Evolutionary conservation across 2,113 vertebrate genomes (phyloP).

Genomic region (Nesoenas mayeri): DNA sequence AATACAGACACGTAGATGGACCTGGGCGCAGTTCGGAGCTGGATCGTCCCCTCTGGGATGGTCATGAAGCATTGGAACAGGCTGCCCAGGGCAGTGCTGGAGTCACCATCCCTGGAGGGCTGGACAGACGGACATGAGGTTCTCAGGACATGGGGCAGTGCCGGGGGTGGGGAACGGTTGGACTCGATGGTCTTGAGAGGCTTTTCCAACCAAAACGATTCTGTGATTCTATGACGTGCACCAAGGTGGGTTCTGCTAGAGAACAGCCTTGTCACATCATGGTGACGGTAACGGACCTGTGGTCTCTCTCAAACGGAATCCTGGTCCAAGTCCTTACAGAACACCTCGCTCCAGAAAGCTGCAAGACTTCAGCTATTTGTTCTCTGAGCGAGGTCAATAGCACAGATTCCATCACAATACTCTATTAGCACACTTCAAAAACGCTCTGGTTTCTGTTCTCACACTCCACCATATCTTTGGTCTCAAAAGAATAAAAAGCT

Average conservation of each 20-base stretch:
- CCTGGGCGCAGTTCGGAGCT: background rate
- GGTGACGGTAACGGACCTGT: fast-evolving
- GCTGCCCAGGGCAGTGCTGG: no score
- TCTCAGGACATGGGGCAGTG: no score
- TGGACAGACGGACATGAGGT: no score
- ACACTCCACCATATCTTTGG: background rate
- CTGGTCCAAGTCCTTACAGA: background rate
- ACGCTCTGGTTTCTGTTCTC: background rate
- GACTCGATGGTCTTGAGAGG: no score
- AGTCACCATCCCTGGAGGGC: no score
- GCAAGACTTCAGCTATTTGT: background rate
- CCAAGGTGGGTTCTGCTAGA: no score
- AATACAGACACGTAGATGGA: no score
- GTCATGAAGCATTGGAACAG: no score
- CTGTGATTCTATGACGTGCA: no score
- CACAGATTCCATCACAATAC: background rate
- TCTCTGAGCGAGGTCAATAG: background rate
- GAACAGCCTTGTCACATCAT: background rate
- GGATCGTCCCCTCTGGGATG: background rate
- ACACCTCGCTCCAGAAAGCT: background rate
- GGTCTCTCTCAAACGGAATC: background rate
- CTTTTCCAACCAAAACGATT: no score
- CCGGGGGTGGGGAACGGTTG: no score
- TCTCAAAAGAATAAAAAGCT: background rate
- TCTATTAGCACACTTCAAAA: background rate